Evolutionary conservation across 2,113 vertebrate species (phyloP), one percentile per base, ranked within the genome.

Genomic region (Phalacrocorax carbo): DNA sequence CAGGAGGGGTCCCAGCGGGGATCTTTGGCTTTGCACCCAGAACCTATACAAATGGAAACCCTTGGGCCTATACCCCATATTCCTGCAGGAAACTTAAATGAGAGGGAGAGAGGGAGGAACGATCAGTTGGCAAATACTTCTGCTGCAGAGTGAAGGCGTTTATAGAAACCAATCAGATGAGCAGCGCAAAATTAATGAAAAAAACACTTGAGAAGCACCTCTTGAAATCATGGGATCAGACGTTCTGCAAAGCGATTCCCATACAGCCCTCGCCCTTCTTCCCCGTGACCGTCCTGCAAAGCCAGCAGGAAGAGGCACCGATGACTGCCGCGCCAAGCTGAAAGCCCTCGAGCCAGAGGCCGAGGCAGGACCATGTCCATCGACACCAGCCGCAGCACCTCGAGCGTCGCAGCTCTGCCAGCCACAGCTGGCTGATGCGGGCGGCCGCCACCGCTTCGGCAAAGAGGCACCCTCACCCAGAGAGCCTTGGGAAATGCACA

Each of bases 231-330:
- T 0, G 34, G 71, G 30, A 7, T 19, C 42, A 9, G 48, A 2
- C 0, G 0, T 1, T 62, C 65, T 22, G 60, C 0, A 5, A 25
- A 91, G 65, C 2, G 1, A 18, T 9, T 3, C 76, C 17, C 27
- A 5, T 7, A 4, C 49, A 57, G 80, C 83, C 66, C 83, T 55
- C 4, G 5, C 5, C 49, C 46, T 51, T 22, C 22, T 27, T 34
- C 36, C 40, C 55, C 9, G 2, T 1, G 11, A 11, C 42, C 0
- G 0, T 13, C 40, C 44, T 10, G 27, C 52, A 12, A 2, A 52
- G 3, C 66, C 18, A 14, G 71, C 52, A 38, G 84, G n/a, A 72
- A 25, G 15, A 7, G 62, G 44, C 34, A 19, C 34, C 18, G 5
- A 6, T 1, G 81, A 3, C 75, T 34, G 29, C 46, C 42, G 23